phyloP scores from a whole-genome alignment of 1,140 invertebrate genomes.

The Zaprionus inermis region DNA sequence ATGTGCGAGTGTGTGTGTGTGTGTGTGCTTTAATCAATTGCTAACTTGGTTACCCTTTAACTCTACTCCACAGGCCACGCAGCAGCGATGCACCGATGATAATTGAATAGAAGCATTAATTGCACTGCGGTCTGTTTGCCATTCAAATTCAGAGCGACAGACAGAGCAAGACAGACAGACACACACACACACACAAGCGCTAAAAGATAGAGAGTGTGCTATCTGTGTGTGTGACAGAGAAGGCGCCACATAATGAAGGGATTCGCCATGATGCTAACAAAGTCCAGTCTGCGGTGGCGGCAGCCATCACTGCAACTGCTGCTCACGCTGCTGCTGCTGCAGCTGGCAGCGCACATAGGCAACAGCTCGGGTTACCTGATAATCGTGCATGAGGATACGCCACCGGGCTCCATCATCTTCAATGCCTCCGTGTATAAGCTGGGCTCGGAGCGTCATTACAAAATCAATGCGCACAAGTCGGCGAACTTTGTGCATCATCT shows the following conservation, averaged over 20 bases:
- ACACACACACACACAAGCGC: neutral
- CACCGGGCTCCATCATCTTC: slow-evolving; percentile 89
- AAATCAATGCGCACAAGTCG: slow-evolving; percentile 90
- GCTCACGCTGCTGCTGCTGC: slow-evolving; percentile 45
- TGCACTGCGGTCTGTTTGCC: slow-evolving; percentile 68
- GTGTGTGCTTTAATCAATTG: slow-evolving; percentile 27
- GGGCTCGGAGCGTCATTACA: slow-evolving; percentile 89
- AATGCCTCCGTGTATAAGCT: slow-evolving; percentile 92
- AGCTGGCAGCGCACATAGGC: slow-evolving; percentile 29
- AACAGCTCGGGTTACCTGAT: slow-evolving; percentile 86
- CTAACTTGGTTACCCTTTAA: slow-evolving; percentile 23
- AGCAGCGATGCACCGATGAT: slow-evolving; percentile 58
- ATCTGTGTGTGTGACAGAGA: neutral
- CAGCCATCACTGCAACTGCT: slow-evolving; percentile 45
- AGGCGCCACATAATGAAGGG: slow-evolving; percentile 21
- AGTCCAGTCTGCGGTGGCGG: slow-evolving; percentile 26
- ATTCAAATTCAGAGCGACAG: slow-evolving; percentile 13
- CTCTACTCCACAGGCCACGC: slow-evolving; percentile 46
- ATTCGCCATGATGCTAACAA: slow-evolving; percentile 60
- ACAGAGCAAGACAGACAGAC: slow-evolving; percentile 14
- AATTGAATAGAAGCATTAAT: slow-evolving; percentile 73
- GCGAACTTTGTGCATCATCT: slow-evolving; percentile 92
- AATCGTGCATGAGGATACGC: slow-evolving; percentile 88
- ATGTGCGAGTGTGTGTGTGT: neutral
- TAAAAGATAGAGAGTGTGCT: neutral